Evolutionary conservation across 2,113 vertebrate species (phyloP), one percentile per base, ranked within the genome.

Genomic region (Gobius niger): DNA sequence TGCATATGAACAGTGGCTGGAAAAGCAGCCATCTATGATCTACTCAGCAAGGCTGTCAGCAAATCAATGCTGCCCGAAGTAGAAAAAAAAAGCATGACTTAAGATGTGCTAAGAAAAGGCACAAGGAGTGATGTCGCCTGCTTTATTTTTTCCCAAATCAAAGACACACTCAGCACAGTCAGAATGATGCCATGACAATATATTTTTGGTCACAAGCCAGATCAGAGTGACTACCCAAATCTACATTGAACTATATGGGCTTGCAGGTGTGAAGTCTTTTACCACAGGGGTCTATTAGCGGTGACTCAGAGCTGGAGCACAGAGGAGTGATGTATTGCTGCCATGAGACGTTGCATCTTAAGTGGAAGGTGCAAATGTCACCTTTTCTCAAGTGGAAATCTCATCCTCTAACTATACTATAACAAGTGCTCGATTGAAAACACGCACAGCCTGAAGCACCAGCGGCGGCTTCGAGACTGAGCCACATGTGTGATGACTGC

Each of bases 201-300:
- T 78, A 85, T 82, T 85, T 85, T 87, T 71, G 80, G 79, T 70
- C 75, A 19, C 70, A 44, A 63, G 59, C 53, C 62, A 65, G 12
- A 24, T 11, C 56, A 34, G 59, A 44, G 68, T 63, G 57, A 49
- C 62, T 47, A 47, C 24, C 59, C 42, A 18, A 59, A n/a, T 52
- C 49, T 14, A 66, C 70, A 65, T 51, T 59, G 73, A 79, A 81
- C 69, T 70, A 46, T 63, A 78, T 65, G 18, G 47, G 67, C 63
- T n/a, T 44, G 57, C 41, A 42, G 67, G 62, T 7, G 65, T 14
- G 70, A 34, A 68, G 70, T 49, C 73, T 14, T 19, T 71, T 59
- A 74, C 63, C 65, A 70, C 61, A 7, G 62, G 44, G 46, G 15
- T 73, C 46, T 44, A 46, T 53, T 44, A 53, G 6, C 18, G 54